Percentiles rank a stretch among this genome's conserved stretches.
Evolutionary conservation across 2,888 invertebrate species (phyloP).

Genomic region (Geophilus truncorum): DNA sequence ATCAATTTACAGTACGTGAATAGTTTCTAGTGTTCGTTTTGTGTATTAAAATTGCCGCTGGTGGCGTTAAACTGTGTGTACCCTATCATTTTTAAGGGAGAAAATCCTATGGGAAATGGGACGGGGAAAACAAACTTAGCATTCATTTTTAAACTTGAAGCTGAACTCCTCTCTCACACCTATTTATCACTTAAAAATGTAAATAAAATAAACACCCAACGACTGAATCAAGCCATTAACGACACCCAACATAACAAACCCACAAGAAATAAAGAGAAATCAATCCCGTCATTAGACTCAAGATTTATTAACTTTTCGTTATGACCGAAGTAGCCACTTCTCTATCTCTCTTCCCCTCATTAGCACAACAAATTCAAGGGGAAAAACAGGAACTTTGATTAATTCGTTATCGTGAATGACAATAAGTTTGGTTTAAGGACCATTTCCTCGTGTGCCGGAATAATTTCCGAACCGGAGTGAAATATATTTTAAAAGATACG

Average conservation of each 20-base stretch:
- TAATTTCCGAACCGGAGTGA: not conserved
- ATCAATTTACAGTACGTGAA: no score
- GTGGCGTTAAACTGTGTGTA: not conserved
- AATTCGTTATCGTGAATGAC: not conserved
- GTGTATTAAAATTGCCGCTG: not conserved
- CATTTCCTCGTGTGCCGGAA: not conserved
- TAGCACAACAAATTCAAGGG: not conserved
- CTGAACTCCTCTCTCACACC: not conserved
- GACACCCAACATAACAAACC: not conserved
- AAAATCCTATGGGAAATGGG: not conserved
- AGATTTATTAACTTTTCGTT: no score
- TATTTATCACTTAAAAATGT: not conserved
- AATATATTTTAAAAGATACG: not conserved
- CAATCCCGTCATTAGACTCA: no score
- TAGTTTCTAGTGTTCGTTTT: not conserved
- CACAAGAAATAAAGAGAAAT: no score
- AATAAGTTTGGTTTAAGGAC: no score
- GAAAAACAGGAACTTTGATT: conserved; percentile 2
- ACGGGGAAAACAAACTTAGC: not conserved
- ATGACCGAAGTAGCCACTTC: no score
- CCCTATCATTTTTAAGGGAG: not conserved
- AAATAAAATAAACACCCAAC: not conserved
- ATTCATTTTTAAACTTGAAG: not conserved
- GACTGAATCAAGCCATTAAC: not conserved
- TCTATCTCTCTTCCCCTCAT: not conserved